Evolutionary conservation across 2,113 vertebrate genomes (phyloP).

Genomic region (Erythrocercus mccallii): DNA sequence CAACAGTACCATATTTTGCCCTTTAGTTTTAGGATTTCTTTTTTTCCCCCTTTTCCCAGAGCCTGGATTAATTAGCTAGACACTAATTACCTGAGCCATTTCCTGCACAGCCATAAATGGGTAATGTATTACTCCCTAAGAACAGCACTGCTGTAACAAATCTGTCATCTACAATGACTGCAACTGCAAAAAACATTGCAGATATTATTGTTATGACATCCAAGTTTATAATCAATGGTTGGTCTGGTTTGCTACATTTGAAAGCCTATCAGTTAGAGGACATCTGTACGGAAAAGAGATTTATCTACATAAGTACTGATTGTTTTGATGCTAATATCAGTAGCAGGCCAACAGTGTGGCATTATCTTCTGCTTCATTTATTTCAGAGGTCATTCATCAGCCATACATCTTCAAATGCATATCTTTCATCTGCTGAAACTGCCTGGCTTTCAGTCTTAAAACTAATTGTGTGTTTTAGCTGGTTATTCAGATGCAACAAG

Average conservation of each 20-base stretch:
- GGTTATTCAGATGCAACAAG: not conserved
- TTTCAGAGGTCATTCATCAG: not conserved
- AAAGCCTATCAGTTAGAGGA: not conserved
- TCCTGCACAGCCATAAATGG: not conserved
- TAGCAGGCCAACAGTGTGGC: not conserved
- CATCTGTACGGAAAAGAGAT: not conserved
- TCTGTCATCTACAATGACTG: not conserved
- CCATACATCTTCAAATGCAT: not conserved
- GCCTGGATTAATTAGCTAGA: conserved; percentile 25
- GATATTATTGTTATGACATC: not conserved
- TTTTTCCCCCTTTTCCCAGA: not conserved
- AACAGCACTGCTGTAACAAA: not conserved
- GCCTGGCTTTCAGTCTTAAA: not conserved
- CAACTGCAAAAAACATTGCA: not conserved
- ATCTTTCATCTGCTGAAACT: not conserved
- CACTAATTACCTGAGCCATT: conserved; percentile 32
- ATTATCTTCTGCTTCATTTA: not conserved
- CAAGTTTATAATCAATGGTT: not conserved
- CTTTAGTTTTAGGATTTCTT: not conserved
- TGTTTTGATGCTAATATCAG: not conserved
- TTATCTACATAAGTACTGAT: not conserved
- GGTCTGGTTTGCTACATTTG: not conserved
- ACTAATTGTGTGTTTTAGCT: not conserved
- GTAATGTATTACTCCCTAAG: not conserved
- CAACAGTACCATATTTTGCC: not conserved